Evolutionary conservation across 2,888 invertebrate species (phyloP).

Genomic region (Eristalinus sepulchralis): DNA sequence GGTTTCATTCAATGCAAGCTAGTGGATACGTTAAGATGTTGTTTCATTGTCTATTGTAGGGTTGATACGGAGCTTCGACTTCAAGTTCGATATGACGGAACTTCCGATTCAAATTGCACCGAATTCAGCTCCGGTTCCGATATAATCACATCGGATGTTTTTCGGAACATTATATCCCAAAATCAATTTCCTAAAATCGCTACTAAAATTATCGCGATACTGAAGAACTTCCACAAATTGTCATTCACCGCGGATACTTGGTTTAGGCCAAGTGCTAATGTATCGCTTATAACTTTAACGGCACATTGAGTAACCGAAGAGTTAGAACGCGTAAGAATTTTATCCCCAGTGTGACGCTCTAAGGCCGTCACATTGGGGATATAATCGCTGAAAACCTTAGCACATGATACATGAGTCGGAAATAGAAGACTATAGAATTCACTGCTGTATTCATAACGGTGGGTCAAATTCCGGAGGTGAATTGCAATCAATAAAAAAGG

Average conservation of each 20-base stretch:
- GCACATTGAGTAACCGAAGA: conserved; percentile 19
- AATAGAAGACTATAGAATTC: conserved; percentile 4
- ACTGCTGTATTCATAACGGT: conserved; percentile 6
- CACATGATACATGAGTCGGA: conserved; percentile 15
- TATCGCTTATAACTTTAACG: conserved; percentile 7
- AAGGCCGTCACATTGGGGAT: conserved; percentile 7
- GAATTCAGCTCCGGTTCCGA: no score
- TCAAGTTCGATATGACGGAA: no score
- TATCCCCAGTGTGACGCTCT: conserved; percentile 1
- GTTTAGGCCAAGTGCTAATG: conserved; percentile 1
- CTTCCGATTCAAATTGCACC: no score
- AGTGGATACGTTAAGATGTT: no score
- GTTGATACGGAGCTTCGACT: no score
- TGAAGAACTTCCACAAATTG: conserved; percentile 7
- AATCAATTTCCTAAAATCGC: neutral
- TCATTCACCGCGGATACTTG: conserved; percentile 11
- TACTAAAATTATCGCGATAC: conserved; percentile 11
- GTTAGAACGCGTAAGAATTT: conserved; percentile 7
- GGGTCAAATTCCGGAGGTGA: neutral
- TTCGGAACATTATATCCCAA: no score
- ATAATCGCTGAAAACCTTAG: conserved; percentile 7
- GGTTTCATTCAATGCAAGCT: no score
- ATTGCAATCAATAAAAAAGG: no score
- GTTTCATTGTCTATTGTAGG: no score
- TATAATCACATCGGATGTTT: no score